Base-by-base conservation (phyloP, 2,797 vertebrate species). In the Denticeps clupeoides region DNA sequence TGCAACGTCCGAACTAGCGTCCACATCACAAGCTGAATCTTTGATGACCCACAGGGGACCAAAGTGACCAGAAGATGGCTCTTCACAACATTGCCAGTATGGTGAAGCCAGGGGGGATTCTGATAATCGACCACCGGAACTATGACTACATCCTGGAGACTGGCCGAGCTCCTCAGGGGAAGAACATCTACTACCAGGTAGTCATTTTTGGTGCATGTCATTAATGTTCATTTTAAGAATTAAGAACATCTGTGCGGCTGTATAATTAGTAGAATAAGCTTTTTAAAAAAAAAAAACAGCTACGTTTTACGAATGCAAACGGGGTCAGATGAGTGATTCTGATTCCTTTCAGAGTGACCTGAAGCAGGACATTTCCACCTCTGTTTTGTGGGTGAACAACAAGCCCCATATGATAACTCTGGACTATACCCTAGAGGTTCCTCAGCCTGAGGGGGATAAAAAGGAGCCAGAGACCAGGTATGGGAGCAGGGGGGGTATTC, bases 161-260 rank as follows among this genome's bases (percentile, higher is more conserved):
- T 0, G 95, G 95, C 23, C 78, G 62, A 0, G 91, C 90, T 0
- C 95, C 95, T 0, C 81, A 88, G 1, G 95, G 95, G 33, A 98
- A 99, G 73, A 99, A 99, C 62, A 95, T 98, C 71, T 99, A 98
- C 77, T 99, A 99, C 45, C 91, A 97, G 92, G 94, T 99, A 24
- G 16, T 10, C 3, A 28, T 8, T 19, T 11, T 26, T 26, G 27
- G 5, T 19, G n/a, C n/a, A n/a, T n/a, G n/a, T n/a, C n/a, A n/a
- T n/a, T n/a, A n/a, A n/a, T n/a, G n/a, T n/a, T n/a, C n/a, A n/a
- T n/a, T n/a, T n/a, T n/a, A n/a, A n/a, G n/a, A n/a, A n/a, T n/a
- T n/a, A n/a, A n/a, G n/a, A n/a, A n/a, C n/a, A n/a, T n/a, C n/a
- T n/a, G n/a, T n/a, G n/a, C n/a, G n/a, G n/a, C n/a, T n/a, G n/a